Percentiles rank a stretch among this genome's conserved stretches.
These are phyloP conservation scores for Ganaspis sp. DNA, from an alignment of 1,140 invertebrate genomes.

Conservation along the genomic window DNA sequence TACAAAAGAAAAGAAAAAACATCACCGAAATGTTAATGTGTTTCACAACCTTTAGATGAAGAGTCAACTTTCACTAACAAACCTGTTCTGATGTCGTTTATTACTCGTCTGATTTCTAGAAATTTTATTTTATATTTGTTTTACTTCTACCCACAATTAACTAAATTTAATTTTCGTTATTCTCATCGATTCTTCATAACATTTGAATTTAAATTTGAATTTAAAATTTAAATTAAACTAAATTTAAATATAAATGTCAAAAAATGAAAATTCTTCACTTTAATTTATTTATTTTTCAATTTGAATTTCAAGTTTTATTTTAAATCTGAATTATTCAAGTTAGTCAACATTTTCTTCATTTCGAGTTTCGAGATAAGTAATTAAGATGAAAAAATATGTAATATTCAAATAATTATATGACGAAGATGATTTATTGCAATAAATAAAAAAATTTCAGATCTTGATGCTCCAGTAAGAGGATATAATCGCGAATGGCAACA, in stretches of 20 bases:
- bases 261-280: too few relatives aligned
- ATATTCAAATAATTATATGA: not conserved
- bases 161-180: not conserved
- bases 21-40: slow-evolving; percentile 7
- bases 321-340: too few relatives aligned
- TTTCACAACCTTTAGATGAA: not conserved
- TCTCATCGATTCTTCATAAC: too few relatives aligned
- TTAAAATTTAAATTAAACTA: too few relatives aligned
- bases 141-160: not conserved
- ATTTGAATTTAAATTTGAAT: too few relatives aligned
- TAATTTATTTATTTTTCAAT: too few relatives aligned
- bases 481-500: slow-evolving; percentile 82
- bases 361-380: too few relatives aligned
- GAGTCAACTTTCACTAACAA: slow-evolving; percentile 12
- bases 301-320: too few relatives aligned
- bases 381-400: too few relatives aligned
- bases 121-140: not conserved
- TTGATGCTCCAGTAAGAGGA: slow-evolving; percentile 80
- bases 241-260: too few relatives aligned
- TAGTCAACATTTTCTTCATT: too few relatives aligned
- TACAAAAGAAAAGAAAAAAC: not conserved
- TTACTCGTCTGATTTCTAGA: too few relatives aligned
- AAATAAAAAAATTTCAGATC: slow-evolving; percentile 74
- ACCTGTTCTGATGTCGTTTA: slow-evolving; percentile 4
- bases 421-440: slow-evolving; percentile 20